Evolutionary conservation across 1,140 invertebrate species (phyloP).

Genomic region (Lysiphlebus fabarum): DNA sequence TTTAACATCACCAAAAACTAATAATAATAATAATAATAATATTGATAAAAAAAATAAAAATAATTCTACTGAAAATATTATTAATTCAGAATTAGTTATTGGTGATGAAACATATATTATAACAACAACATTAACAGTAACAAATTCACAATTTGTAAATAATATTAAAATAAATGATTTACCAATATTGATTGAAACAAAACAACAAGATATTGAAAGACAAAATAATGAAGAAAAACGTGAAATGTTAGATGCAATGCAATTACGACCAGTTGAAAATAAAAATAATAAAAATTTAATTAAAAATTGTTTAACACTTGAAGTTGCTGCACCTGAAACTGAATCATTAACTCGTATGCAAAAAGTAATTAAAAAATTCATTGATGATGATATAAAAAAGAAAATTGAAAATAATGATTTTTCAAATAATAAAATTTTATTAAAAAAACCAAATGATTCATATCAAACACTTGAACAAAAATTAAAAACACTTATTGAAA

Average conservation of each 20-base stretch:
- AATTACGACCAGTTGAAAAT: slow-evolving; percentile 37
- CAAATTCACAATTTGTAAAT: slow-evolving; percentile 26
- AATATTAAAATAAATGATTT: slow-evolving; percentile 1
- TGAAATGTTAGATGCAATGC: slow-evolving; percentile 44
- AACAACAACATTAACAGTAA: slow-evolving; percentile 40
- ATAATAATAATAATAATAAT: slow-evolving; percentile 20
- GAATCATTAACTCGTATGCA: slow-evolving; percentile 40
- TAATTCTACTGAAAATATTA: slow-evolving; percentile 19
- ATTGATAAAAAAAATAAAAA: slow-evolving; percentile 10
- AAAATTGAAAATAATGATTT: slow-evolving; percentile 23
- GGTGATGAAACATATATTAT: slow-evolving; percentile 46
- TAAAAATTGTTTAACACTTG: slow-evolving; percentile 48
- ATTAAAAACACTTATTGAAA: slow-evolving; percentile 46
- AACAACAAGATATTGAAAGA: slow-evolving; percentile 13
- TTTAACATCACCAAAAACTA: slow-evolving; percentile 17
- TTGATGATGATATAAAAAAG: slow-evolving; percentile 43
- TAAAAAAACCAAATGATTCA: slow-evolving; percentile 24
- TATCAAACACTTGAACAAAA: slow-evolving; percentile 39
- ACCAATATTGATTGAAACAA: slow-evolving; percentile 25
- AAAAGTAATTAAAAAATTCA: slow-evolving; percentile 38
- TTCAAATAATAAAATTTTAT: too few species aligned
- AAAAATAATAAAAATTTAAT: slow-evolving; percentile 34
- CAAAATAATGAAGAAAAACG: slow-evolving; percentile 34
- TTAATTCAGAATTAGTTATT: slow-evolving; percentile 41
- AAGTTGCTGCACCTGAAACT: slow-evolving; percentile 45